Conservation (phyloP, 2,797 vertebrate species). For the Emys orbicularis region DNA sequence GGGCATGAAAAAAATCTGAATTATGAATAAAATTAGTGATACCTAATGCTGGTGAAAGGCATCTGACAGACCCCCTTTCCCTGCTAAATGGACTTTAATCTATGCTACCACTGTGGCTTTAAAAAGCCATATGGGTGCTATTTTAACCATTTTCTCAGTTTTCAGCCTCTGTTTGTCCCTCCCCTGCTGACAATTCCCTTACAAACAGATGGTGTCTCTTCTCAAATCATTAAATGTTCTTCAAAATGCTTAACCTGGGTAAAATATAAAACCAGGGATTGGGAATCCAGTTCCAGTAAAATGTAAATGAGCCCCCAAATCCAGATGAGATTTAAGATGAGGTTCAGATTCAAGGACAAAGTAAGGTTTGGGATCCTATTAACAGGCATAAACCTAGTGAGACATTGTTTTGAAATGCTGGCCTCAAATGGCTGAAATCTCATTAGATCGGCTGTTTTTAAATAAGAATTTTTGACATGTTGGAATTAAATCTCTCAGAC, state of each 20-base stretch:
- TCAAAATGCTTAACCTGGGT: conserved; percentile 43
- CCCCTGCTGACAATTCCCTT: conserved; percentile 30
- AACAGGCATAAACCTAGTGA: conserved; percentile 23
- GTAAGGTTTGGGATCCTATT: conserved; percentile 26
- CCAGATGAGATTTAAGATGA: neutral
- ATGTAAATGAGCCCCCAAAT: conserved; percentile 15
- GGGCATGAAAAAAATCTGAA: neutral
- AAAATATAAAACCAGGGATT: conserved; percentile 39
- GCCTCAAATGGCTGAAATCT: conserved; percentile 16
- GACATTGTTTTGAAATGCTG: conserved; percentile 27
- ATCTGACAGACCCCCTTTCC: neutral
- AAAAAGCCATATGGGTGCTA: neutral
- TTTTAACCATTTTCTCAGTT: neutral
- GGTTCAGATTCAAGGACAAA: neutral
- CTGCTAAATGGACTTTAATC: neutral
- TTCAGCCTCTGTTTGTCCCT: conserved; percentile 21
- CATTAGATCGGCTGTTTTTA: neutral
- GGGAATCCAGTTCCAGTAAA: conserved; percentile 50
- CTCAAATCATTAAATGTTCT: conserved; percentile 36
- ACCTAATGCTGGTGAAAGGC: neutral
- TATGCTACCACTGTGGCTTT: neutral
- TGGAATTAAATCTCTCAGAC: conserved; percentile 12
- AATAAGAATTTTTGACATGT: neutral
- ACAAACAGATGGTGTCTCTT: conserved; percentile 39
- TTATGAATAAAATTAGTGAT: neutral